phyloP scores from a whole-genome alignment of 2,113 vertebrate species.

The Chelonoidis abingdonii region DNA sequence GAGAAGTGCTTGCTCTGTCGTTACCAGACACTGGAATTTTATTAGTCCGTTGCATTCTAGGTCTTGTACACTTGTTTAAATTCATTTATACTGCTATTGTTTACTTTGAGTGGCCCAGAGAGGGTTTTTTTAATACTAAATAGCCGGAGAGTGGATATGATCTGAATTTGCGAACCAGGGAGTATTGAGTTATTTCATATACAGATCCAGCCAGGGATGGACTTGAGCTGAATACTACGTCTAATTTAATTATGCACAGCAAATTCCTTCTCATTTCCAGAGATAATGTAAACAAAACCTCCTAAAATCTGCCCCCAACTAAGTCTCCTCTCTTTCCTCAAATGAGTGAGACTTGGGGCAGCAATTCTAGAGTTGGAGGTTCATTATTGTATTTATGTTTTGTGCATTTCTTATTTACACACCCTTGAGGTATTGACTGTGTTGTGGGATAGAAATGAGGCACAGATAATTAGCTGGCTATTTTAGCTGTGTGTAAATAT shows the following conservation, averaged over 20 bases:
- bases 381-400: not conserved
- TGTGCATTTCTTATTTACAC: not conserved
- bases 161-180: not conserved
- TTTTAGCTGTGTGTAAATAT: not conserved
- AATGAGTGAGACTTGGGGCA: not conserved
- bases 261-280: not conserved
- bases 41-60: not conserved
- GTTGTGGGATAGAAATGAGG: not conserved
- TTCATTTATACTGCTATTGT: not conserved
- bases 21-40: not conserved
- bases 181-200: not conserved
- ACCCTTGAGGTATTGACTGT: not conserved
- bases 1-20: not conserved
- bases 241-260: not conserved
- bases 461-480: not conserved
- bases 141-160: not conserved
- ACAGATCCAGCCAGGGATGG: not conserved
- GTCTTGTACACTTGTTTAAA: not conserved
- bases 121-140: not conserved
- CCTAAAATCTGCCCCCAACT: accelerated
- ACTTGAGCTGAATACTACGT: not conserved
- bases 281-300: not conserved
- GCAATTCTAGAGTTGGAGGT: not conserved
- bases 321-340: not conserved
- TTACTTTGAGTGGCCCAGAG: no score